These are phyloP conservation scores for western clawed frog (Xenopus tropicalis) DNA, from an alignment of 2,113 vertebrate genomes.

Conservation along the genomic window DNA sequence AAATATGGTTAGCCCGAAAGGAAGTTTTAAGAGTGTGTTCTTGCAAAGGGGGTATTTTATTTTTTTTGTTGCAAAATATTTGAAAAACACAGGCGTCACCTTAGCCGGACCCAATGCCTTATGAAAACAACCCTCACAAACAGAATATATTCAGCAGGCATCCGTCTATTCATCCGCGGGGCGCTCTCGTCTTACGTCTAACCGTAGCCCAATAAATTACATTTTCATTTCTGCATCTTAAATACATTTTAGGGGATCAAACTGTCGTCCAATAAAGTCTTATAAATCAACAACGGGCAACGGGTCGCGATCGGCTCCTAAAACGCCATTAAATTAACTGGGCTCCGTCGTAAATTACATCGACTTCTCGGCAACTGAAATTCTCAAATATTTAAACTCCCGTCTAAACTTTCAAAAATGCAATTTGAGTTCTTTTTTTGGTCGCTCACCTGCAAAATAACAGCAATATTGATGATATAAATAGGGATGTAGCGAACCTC, in stretches of 20 bases:
- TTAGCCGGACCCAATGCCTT: slow-evolving; percentile 14
- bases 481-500: no score
- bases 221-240: slow-evolving; percentile 44
- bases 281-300: slow-evolving; percentile 31
- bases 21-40: slow-evolving; percentile 66
- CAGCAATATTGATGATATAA: no score
- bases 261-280: slow-evolving; percentile 29
- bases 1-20: slow-evolving; percentile 63
- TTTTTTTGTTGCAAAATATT: background rate
- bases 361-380: background rate
- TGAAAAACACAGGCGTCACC: slow-evolving; percentile 13
- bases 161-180: slow-evolving; percentile 36
- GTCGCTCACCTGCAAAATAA: no score
- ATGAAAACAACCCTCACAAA: slow-evolving; percentile 41
- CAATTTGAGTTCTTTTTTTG: no score
- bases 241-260: slow-evolving; percentile 43
- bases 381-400: slow-evolving; percentile 10
- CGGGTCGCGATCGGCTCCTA: slow-evolving; percentile 30
- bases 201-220: slow-evolving; percentile 35
- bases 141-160: slow-evolving; percentile 34
- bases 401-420: no score
- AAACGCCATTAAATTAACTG: slow-evolving; percentile 42
- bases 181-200: slow-evolving; percentile 53
- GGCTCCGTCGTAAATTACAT: slow-evolving; percentile 31
- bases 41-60: slow-evolving; percentile 48